These are phyloP conservation scores for Hedychridium roseum DNA, from an alignment of 2,888 invertebrate genomes.

Conservation along the genomic window DNA sequence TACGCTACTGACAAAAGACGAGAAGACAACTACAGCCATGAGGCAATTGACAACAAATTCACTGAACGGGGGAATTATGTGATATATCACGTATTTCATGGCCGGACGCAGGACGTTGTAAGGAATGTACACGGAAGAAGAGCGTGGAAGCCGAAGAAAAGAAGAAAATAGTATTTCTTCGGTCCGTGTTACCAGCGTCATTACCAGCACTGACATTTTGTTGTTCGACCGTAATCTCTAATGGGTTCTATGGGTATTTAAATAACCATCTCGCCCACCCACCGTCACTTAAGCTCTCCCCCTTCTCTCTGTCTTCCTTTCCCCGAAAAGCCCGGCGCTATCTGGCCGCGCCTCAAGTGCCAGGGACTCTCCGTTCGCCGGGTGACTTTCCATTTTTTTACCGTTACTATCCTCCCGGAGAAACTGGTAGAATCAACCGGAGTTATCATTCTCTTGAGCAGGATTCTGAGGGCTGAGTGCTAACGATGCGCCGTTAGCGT, in stretches of 20 bases:
- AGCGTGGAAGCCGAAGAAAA: too few relatives aligned
- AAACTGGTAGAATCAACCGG: too few relatives aligned
- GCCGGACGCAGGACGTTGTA: too few relatives aligned
- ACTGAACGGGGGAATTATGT: not conserved
- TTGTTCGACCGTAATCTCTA: slow-evolving; percentile 49
- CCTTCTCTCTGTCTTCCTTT: slow-evolving; percentile 24
- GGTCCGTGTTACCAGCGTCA: too few relatives aligned
- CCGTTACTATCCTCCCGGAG: slow-evolving; percentile 30
- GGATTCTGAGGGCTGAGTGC: too few relatives aligned
- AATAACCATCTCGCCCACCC: slow-evolving; percentile 52
- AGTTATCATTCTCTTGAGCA: slow-evolving; percentile 25
- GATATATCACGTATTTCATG: too few relatives aligned
- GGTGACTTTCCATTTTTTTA: slow-evolving; percentile 34
- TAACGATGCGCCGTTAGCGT: too few relatives aligned
- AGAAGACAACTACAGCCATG: not conserved
- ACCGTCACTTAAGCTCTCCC: slow-evolving; percentile 40
- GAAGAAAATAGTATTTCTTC: too few relatives aligned
- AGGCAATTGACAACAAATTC: not conserved
- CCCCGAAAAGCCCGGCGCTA: slow-evolving; percentile 26
- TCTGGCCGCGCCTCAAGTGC: slow-evolving; percentile 26
- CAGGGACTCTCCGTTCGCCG: not conserved
- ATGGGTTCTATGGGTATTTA: slow-evolving; percentile 49
- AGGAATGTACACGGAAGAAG: too few relatives aligned
- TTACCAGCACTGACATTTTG: slow-evolving; percentile 38
- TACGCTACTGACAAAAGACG: not conserved